Base-by-base conservation (phyloP, 2,888 invertebrate genomes). In the Euzetes globulus region DNA sequence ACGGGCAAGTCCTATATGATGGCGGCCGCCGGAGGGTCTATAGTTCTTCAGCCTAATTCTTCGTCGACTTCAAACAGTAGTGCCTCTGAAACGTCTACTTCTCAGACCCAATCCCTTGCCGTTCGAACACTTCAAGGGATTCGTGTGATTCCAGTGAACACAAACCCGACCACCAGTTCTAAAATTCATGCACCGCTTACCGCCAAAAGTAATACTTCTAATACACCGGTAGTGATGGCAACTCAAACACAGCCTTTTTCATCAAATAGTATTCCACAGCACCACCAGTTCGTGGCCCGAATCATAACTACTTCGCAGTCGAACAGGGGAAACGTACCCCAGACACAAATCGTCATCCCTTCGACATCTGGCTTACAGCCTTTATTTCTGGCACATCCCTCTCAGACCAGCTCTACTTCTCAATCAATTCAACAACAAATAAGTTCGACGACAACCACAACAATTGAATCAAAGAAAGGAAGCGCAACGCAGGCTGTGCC, bases 281-380 rank as follows among this genome's bases (percentile, higher is more conserved):
- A 50, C 27, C 72, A 72, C 33, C 73, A 73, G 45, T 37, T 73
- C 25, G 73, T 73, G 13, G 73, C 73, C 41, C 33, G 73, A 15
- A 73, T 73, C 17, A 73, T 73, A 19, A 65, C 73, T 6, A 72
- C 72, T 1, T 27, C 37, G 1, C 72, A 72, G 29, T 5, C 72
- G 6, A 25, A 17, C 41, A 25, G 60, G 13, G 65, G 73, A 65
- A 37, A 41, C 65, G 65, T 63, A 7, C 60, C 37, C n/a, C 73
- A 60, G 47, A 73, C 60, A 37, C 73, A 60, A 47, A 73, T 73
- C 17, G 65, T 73, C 5, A 73, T 73, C 22, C 73, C 73, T 9
- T 73, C 73, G 41, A 73, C 63, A 17, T 73, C 73, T 25, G 63
- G 41, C n/a, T 19, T 73, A 17, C 73, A 73, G 63, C 73, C 73